Evolutionary conservation across 2,888 invertebrate genomes (phyloP).

Genomic region (Noctua comes): DNA sequence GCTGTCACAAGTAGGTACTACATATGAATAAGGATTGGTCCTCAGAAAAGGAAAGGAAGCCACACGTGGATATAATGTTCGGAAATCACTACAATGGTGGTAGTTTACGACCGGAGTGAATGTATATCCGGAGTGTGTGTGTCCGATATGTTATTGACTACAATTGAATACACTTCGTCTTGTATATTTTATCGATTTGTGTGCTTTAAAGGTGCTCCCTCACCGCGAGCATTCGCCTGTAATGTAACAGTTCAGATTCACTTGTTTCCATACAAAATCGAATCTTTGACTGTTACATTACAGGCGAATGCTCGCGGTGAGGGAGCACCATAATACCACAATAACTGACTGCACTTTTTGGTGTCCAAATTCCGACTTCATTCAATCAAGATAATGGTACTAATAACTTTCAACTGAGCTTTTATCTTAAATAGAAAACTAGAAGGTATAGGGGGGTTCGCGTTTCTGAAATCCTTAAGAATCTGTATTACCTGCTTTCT

Average conservation of each 20-base stretch:
- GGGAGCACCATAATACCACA: too few relatives aligned
- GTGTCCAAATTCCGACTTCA: not conserved
- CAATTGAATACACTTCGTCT: constrained; percentile 31
- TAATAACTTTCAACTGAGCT: not conserved
- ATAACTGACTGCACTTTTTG: not conserved
- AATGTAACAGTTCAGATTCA: too few relatives aligned
- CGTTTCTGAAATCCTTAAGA: not conserved
- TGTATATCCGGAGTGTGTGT: too few relatives aligned
- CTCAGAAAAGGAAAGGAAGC: constrained; percentile 36
- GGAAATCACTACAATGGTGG: constrained; percentile 55
- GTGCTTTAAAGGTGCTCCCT: too few relatives aligned
- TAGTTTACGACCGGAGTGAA: constrained; percentile 49
- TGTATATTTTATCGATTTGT: constrained; percentile 30
- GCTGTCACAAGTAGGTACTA: constrained; percentile 12
- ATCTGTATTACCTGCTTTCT: not conserved
- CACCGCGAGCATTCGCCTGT: too few relatives aligned
- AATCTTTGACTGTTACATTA: too few relatives aligned
- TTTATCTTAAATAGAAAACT: not conserved
- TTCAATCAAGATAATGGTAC: not conserved
- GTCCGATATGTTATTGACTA: constrained; percentile 44
- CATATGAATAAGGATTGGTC: constrained; percentile 38
- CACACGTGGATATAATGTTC: constrained; percentile 50
- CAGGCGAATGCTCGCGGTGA: too few relatives aligned
- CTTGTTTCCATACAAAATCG: too few relatives aligned
- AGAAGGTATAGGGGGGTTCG: not conserved